Evolutionary conservation across 2,797 vertebrate genomes (phyloP).

Genomic region (Dromococcyx pavoninus): DNA sequence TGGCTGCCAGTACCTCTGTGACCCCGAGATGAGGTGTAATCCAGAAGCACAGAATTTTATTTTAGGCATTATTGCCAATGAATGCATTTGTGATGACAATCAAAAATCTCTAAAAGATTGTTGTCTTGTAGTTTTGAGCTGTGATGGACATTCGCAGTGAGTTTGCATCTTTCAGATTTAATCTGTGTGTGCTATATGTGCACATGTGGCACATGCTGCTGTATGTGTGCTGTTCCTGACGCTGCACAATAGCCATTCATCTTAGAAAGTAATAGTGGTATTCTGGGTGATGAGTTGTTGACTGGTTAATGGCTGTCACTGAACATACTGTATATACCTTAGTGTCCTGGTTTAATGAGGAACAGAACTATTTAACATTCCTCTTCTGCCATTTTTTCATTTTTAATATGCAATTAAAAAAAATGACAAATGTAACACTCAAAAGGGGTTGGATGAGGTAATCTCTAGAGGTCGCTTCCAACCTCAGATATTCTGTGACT

Average conservation of each 20-base stretch:
- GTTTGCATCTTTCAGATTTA: neutral
- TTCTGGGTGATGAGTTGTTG: constrained; percentile 10
- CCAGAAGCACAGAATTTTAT: neutral
- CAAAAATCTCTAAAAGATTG: neutral
- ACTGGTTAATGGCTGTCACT: constrained; percentile 26
- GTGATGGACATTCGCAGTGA: neutral
- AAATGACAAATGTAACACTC: constrained; percentile 9
- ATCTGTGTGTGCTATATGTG: neutral
- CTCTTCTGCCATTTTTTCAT: neutral
- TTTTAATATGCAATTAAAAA: constrained; percentile 39
- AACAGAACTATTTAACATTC: neutral
- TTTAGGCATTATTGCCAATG: neutral
- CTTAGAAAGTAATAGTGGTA: neutral
- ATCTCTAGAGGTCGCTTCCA: neutral
- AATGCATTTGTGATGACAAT: neutral
- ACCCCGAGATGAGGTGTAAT: fast-evolving
- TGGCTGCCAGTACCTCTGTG: neutral
- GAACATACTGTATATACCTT: neutral
- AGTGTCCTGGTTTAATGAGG: constrained; percentile 44
- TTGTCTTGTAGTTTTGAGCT: neutral
- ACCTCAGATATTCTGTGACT: neutral
- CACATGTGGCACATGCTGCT: neutral
- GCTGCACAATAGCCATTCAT: neutral
- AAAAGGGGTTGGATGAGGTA: neutral
- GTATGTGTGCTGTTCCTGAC: neutral